These are phyloP conservation scores for Telenomus remus DNA, from an alignment of 1,140 invertebrate species.

Conservation along the genomic window DNA sequence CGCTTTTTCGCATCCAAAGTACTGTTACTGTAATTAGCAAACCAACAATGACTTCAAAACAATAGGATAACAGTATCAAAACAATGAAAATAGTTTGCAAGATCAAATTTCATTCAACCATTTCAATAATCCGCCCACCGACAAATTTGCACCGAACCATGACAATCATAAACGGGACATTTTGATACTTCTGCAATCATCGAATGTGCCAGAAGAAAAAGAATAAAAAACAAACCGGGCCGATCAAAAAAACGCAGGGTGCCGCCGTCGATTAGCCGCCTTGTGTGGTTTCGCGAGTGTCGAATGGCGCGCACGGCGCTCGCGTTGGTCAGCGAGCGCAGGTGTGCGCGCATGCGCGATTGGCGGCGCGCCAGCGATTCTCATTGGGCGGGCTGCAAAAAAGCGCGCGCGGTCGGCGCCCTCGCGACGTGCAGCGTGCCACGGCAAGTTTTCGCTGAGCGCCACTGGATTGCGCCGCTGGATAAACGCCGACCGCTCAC, in stretches of 20 bases:
- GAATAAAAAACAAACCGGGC: too few relatives aligned
- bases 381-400: slow-evolving; percentile 6
- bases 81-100: too few relatives aligned
- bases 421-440: slow-evolving; percentile 2
- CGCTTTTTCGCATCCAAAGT: too few relatives aligned
- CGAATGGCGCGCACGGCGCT: slow-evolving; percentile 16
- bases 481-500: slow-evolving; percentile 52
- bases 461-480: slow-evolving; percentile 39
- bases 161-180: too few relatives aligned
- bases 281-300: background rate
- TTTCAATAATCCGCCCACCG: too few relatives aligned
- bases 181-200: too few relatives aligned
- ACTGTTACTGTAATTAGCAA: too few relatives aligned
- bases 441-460: slow-evolving; percentile 3
- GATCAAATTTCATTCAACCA: too few relatives aligned
- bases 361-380: slow-evolving; percentile 11
- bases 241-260: background rate
- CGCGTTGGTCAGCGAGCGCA: slow-evolving; percentile 35
- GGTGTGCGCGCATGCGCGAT: slow-evolving; percentile 49
- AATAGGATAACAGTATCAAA: too few relatives aligned
- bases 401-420: slow-evolving; percentile 5
- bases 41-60: too few relatives aligned
- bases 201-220: too few relatives aligned
- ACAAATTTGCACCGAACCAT: too few relatives aligned
- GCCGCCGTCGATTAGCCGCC: background rate